Evolutionary conservation across 1,140 invertebrate genomes (phyloP).

Genomic region (Lamellibrachia luymesi): DNA sequence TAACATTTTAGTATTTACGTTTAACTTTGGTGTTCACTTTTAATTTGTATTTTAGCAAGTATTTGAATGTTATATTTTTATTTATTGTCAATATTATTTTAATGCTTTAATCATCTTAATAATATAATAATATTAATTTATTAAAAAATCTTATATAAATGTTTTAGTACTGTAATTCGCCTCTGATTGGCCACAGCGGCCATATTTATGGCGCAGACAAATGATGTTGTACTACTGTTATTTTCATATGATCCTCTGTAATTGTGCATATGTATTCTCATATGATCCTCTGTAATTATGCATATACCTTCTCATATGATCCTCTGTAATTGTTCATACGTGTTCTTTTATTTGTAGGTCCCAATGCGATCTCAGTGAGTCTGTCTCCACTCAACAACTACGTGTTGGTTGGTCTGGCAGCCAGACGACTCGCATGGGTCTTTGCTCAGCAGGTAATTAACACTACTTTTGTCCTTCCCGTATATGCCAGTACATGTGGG

Average conservation of each 20-base stretch:
- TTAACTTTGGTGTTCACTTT: too few species aligned
- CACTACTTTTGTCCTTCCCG: background rate
- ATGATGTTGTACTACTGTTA: background rate
- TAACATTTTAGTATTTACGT: background rate
- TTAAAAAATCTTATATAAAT: too few species aligned
- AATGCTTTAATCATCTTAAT: too few species aligned
- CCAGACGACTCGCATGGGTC: slow-evolving; percentile 58
- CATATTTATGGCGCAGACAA: background rate
- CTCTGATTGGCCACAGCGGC: too few species aligned
- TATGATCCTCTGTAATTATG: background rate
- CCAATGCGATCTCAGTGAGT: slow-evolving; percentile 78
- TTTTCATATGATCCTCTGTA: background rate
- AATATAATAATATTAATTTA: too few species aligned
- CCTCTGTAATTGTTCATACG: slow-evolving; percentile 6
- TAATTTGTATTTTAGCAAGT: too few species aligned
- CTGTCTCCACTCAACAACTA: slow-evolving; percentile 75
- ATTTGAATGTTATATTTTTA: too few species aligned
- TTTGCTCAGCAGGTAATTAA: slow-evolving; percentile 30
- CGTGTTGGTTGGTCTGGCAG: slow-evolving; percentile 75
- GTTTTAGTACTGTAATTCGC: background rate
- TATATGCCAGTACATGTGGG: background rate
- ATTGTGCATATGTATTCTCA: background rate
- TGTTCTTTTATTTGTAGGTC: slow-evolving; percentile 45
- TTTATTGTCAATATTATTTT: background rate
- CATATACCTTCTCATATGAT: background rate